Evolutionary conservation across 2,113 vertebrate species (phyloP).

Genomic region (Lathamus discolor): DNA sequence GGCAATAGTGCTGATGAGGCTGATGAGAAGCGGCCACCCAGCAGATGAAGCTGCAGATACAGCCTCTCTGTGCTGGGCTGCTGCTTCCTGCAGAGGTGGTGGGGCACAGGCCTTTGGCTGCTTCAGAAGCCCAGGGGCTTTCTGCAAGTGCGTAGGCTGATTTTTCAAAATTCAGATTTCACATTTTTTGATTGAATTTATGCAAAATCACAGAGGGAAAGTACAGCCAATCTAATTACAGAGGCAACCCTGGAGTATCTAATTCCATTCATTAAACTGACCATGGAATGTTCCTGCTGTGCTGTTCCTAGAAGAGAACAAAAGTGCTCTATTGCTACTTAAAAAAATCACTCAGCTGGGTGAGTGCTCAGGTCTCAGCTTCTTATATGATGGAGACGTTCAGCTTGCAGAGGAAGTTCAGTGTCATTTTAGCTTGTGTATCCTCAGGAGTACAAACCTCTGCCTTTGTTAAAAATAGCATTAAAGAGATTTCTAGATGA

Average conservation of each 20-base stretch:
- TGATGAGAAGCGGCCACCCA: neutral
- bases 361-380: neutral
- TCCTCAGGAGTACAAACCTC: slow-evolving; percentile 30
- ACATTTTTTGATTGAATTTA: neutral
- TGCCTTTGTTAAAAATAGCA: slow-evolving; percentile 32
- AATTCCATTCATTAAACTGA: neutral
- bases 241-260: neutral
- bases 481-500: neutral
- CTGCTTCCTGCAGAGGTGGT: neutral
- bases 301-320: neutral
- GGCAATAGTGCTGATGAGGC: neutral
- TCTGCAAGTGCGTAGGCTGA: neutral
- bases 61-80: neutral
- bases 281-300: slow-evolving; percentile 3
- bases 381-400: neutral
- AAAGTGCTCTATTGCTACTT: neutral
- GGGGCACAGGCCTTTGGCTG: neutral
- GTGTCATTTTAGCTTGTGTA: neutral
- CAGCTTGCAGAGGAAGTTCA: neutral
- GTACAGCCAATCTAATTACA: neutral
- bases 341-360: neutral
- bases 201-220: neutral
- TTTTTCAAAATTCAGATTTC: neutral
- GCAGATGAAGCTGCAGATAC: neutral
- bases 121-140: neutral